Base-by-base conservation (phyloP, 2,113 vertebrate species). In the Dunckerocampus dactyliophorus region DNA sequence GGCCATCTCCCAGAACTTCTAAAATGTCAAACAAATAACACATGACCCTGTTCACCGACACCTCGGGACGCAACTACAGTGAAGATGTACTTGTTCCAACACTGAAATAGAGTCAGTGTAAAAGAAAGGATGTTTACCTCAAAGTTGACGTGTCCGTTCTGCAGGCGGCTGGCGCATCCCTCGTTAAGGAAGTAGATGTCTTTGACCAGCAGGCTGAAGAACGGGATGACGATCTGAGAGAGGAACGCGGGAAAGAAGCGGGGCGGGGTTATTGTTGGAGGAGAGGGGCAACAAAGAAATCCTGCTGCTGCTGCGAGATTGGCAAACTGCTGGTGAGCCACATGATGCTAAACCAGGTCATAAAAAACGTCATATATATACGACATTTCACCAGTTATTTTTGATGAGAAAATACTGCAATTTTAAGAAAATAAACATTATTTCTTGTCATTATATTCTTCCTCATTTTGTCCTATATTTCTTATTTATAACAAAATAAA, bases 1-100 rank as follows among this genome's bases (percentile, higher is more conserved):
- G 74, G 95, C 94, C 46, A 98, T 15, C 67, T 98, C 95, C 95
- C 94, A 97, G 84, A 98, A 97, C 93, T 98, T 98, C 96, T 98
- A 73, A 71, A 69, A 85, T 65, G 1, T 3, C 57, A 42, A 48
- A 4, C 0, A 17, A 7, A 19, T 17, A 19, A 1, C 31, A 8
- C 20, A 22, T 1, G 11, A 13, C 12, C 1, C 3, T 1, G 1
- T 48, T 19, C 47, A 16, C 2, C 16, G 3, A 19, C n/a, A n/a
- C n/a, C n/a, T n/a, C n/a, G n/a, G n/a, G n/a, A 12, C 6, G 10
- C 47, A 17, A n/a, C 47, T 2, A 2, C 19, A 8, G 47, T 28
- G 24, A 28, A 28, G 5, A 28, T 5, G 24, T 28, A 28, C 24
- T 28, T 28, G 24, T 28, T n/a, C n/a, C n/a, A n/a, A n/a, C n/a